Conservation (phyloP, 1,140 invertebrate genomes). For the Hylaeus volcanicus region DNA sequence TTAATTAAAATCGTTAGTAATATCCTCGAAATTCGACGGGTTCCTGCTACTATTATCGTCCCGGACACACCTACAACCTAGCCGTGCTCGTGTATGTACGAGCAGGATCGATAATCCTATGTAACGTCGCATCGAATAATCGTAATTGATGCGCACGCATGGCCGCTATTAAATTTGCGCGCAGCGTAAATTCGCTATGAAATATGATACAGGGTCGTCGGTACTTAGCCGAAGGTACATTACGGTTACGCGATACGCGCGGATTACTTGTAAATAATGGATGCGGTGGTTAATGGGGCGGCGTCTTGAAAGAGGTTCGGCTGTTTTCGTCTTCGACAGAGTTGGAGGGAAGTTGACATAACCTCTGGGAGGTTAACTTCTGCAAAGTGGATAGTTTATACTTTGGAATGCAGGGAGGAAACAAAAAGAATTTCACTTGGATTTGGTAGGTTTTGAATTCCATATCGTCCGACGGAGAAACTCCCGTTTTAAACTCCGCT, state of each 20-base stretch:
- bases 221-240: slow-evolving; percentile 30
- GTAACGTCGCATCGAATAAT: slow-evolving; percentile 48
- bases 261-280: slow-evolving; percentile 13
- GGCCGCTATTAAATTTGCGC: slow-evolving; percentile 48
- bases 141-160: slow-evolving; percentile 56
- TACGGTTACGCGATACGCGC: neutral
- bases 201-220: slow-evolving; percentile 21
- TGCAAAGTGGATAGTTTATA: too few relatives aligned
- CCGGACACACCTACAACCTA: neutral
- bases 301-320: neutral
- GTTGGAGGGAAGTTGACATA: too few relatives aligned
- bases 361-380: too few relatives aligned
- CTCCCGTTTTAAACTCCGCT: too few relatives aligned
- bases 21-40: slow-evolving; percentile 49
- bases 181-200: slow-evolving; percentile 44
- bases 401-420: too few relatives aligned
- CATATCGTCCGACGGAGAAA: too few relatives aligned
- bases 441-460: too few relatives aligned
- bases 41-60: slow-evolving; percentile 42
- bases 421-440: too few relatives aligned
- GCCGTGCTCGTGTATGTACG: neutral
- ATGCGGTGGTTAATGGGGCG: neutral
- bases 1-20: slow-evolving; percentile 67
- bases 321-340: neutral
- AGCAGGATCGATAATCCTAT: slow-evolving; percentile 47